Base-by-base conservation (phyloP, 1,140 invertebrate genomes). In the Halyomorpha halys region DNA sequence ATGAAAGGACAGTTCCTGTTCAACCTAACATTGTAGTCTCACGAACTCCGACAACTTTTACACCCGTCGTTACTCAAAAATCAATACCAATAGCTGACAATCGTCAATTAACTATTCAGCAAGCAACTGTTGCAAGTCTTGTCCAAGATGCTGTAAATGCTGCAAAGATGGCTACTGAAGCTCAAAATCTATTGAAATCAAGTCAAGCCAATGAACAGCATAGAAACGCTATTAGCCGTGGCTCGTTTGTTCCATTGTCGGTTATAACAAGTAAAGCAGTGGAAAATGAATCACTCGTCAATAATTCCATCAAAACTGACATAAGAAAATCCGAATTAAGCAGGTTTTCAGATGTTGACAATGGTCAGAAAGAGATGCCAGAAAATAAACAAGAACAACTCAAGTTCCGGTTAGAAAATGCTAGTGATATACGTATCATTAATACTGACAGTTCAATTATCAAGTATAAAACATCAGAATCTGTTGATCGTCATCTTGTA, bases 111-210 rank as follows among this genome's bases (percentile, higher is more conserved):
- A 45, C 67, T 21, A 60, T 66, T 15, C 68, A 68, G 45, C 69
- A 69, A 66, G 67, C 69, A 14, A 62, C 67, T 30, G 68, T 70
- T 27, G 68, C 71, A 0, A 72, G 66, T 49, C 66, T 72, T 11
- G 72, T 72, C 15, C 70, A 72, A 49, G 71, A 71, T 68, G 71
- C 71, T 44, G 70, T 73, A 1, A 69, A 66, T 62, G 69, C 71
- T 18, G 69, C 71, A 16, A 66, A 68, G 54, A 27, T 67, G 27
- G 65, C 64, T 47, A 65, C 68, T 25, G 68, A 68, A 61, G 64
- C 66, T 23, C 65, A 68, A 39, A 64, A 64, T 30, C 13, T 4
- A 6, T 21, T 21, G n/a, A 56, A 56, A 56, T 25, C 19, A 9
- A 56, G 23, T 56, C 53, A 56, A 25, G 23, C 3, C 23, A 56